Percentiles rank a stretch among this genome's conserved stretches.
Evolutionary conservation across 1,140 invertebrate genomes (phyloP).

Genomic region (Drosophila bifasciata): DNA sequence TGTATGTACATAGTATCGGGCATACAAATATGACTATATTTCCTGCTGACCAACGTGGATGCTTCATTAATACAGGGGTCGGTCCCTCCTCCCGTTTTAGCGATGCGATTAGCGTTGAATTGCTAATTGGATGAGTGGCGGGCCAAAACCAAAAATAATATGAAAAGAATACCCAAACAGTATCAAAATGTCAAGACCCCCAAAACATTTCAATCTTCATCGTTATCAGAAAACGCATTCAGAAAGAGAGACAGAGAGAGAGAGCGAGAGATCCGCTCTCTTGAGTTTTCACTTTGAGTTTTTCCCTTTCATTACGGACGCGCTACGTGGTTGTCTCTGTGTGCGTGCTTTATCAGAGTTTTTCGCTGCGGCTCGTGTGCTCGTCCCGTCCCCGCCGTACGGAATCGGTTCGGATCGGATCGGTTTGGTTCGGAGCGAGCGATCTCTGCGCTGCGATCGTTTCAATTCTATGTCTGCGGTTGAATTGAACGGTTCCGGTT

Average conservation of each 20-base stretch:
- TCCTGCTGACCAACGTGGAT: constrained; percentile 30
- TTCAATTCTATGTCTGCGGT: constrained; percentile 72
- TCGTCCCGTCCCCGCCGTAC: constrained; percentile 41
- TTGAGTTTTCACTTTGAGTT: constrained; percentile 28
- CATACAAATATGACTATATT: constrained; percentile 1
- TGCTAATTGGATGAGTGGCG: constrained; percentile 63
- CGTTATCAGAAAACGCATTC: constrained; percentile 37
- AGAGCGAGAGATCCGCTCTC: constrained; percentile 5
- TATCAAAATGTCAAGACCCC: constrained; percentile 50
- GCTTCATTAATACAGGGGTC: constrained; percentile 36
- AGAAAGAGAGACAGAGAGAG: constrained; percentile 9
- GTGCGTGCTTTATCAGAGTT: constrained; percentile 56
- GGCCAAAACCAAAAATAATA: constrained; percentile 44
- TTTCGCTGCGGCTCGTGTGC: constrained; percentile 31
- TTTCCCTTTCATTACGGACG: constrained; percentile 33
- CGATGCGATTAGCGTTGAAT: constrained; percentile 58
- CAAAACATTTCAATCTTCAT: constrained; percentile 40
- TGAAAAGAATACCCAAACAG: constrained; percentile 6
- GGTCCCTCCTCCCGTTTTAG: constrained; percentile 10
- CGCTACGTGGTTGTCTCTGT: constrained; percentile 22
- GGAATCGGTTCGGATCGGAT: constrained; percentile 11
- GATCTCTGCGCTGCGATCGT: constrained; percentile 27
- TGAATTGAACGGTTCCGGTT: constrained; percentile 69
- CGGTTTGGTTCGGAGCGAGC: constrained; percentile 10
- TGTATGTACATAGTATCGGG: too few relatives aligned